Percentiles rank a stretch among this genome's conserved stretches.
phyloP scores from a whole-genome alignment of 2,113 vertebrate genomes.

The Dolichotis patagonum region DNA sequence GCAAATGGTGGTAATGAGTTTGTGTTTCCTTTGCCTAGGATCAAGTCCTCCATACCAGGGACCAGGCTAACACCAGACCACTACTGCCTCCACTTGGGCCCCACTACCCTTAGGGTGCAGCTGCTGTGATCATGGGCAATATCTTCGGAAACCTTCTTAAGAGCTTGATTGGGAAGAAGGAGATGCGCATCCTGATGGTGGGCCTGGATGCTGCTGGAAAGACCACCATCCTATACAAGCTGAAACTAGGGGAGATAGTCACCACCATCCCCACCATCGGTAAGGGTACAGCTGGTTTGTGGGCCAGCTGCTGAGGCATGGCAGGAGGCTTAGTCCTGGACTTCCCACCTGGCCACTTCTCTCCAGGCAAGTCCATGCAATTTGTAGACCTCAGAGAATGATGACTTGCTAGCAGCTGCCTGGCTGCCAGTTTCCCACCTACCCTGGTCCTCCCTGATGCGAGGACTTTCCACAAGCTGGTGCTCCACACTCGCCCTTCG shows the following conservation, averaged over 20 bases:
- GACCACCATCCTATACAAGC: constrained; percentile 96
- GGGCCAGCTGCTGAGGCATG: not conserved
- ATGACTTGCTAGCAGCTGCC: constrained; percentile 13
- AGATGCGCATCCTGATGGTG: constrained; percentile 97
- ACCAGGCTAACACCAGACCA: constrained; percentile 41
- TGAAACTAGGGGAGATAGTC: constrained; percentile 95
- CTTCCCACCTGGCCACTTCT: not conserved
- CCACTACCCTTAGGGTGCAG: constrained; percentile 56
- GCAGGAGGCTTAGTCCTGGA: not conserved
- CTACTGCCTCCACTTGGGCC: constrained; percentile 66
- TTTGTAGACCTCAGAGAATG: constrained; percentile 9
- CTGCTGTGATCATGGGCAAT: constrained; percentile 91
- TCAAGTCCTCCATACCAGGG: constrained; percentile 26
- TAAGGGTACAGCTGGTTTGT: constrained; percentile 64
- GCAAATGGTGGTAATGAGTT: not conserved
- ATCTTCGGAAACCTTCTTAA: constrained; percentile 96
- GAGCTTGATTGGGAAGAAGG: constrained; percentile 96
- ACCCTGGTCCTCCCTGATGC: constrained; percentile 28
- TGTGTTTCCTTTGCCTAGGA: constrained; percentile 67
- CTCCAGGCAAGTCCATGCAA: constrained; percentile 17
- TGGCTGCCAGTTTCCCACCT: constrained; percentile 57
- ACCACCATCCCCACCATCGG: constrained; percentile 96
- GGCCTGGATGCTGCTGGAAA: constrained; percentile 95
- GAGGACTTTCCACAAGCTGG: constrained; percentile 64
- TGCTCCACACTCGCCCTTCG: constrained; percentile 51